phyloP scores from a whole-genome alignment of 2,797 vertebrate genomes.

The Cottoperca gobio region DNA sequence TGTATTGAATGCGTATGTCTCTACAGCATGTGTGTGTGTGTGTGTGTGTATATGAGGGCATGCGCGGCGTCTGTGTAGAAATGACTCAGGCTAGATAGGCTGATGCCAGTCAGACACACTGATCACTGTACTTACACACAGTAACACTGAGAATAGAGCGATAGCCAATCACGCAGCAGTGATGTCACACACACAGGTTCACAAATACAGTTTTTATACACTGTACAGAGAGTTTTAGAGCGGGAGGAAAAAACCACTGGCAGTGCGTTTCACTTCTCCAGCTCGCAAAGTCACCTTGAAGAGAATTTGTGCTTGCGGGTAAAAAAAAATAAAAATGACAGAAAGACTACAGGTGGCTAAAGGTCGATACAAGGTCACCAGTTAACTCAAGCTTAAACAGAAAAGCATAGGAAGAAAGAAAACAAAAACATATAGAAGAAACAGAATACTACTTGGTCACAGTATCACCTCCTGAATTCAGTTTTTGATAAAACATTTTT shows the following conservation, averaged over 20 bases:
- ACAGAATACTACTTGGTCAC: slow-evolving; percentile 68
- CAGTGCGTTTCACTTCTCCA: slow-evolving; percentile 60
- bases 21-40: slow-evolving; percentile 20
- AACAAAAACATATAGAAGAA: slow-evolving; percentile 13
- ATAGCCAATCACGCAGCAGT: slow-evolving; percentile 66
- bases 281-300: slow-evolving; percentile 53
- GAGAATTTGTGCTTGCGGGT: slow-evolving; percentile 78
- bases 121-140: slow-evolving; percentile 61
- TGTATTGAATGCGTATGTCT: slow-evolving; percentile 13
- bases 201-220: slow-evolving; percentile 69
- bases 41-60: slow-evolving; percentile 32
- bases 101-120: slow-evolving; percentile 58
- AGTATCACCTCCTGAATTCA: slow-evolving; percentile 71
- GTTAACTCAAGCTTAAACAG: slow-evolving; percentile 43
- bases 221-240: slow-evolving; percentile 69
- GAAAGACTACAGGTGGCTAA: background rate
- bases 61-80: slow-evolving; percentile 34
- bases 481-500: slow-evolving; percentile 50
- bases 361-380: slow-evolving; percentile 33
- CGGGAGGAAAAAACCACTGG: slow-evolving; percentile 48
- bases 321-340: slow-evolving; percentile 24
- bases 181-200: slow-evolving; percentile 65
- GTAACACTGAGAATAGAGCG: slow-evolving; percentile 69
- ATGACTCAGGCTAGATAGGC: slow-evolving; percentile 56
- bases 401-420: slow-evolving; percentile 33